Conservation (phyloP, 2,113 vertebrate genomes). For the Rhizomys pruinosus region DNA sequence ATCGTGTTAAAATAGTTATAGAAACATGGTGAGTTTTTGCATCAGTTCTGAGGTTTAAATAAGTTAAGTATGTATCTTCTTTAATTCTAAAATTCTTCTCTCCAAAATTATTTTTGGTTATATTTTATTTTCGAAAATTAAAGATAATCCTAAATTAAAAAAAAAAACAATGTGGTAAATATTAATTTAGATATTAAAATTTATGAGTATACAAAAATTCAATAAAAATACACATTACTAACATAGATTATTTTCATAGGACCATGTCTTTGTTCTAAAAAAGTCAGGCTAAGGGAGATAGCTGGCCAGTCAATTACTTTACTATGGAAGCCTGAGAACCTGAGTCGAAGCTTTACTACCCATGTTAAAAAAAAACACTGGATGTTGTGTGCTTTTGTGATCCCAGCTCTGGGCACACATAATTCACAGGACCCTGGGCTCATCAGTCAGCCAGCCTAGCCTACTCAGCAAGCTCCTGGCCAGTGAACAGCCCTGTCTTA, state of each 20-base stretch:
- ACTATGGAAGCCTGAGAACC: background rate
- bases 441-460: no score
- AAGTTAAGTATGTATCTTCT: constrained; percentile 51
- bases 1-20: constrained; percentile 32
- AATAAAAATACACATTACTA: no score
- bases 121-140: constrained; percentile 48
- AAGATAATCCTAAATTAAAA: constrained; percentile 51
- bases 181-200: constrained; percentile 20
- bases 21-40: constrained; percentile 44
- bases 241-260: background rate
- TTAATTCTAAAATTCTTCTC: constrained; percentile 24
- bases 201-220: no score
- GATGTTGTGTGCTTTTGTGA: background rate
- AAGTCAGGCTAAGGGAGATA: background rate
- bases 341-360: background rate
- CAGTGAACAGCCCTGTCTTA: background rate
- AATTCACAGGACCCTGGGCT: background rate
- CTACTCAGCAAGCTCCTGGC: background rate
- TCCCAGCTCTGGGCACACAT: background rate
- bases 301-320: background rate
- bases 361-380: background rate
- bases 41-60: constrained; percentile 56
- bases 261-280: background rate
- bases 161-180: background rate
- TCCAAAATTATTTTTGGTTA: background rate